Base-by-base conservation (phyloP, 2,888 invertebrate species). In the Tryphoninae sp. region DNA sequence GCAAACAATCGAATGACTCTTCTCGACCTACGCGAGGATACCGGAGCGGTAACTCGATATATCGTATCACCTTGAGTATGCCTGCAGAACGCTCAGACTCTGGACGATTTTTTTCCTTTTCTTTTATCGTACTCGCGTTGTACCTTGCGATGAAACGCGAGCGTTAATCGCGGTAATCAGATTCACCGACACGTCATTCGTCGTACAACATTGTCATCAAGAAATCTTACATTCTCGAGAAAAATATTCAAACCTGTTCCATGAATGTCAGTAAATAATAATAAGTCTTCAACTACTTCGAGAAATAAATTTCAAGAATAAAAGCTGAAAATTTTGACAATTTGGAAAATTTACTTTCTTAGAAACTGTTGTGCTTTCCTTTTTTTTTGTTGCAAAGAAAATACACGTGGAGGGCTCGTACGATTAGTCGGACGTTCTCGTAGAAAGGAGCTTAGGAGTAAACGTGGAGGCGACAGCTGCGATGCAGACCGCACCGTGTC, bases 381-480 rank as follows among this genome's bases (percentile, higher is more conserved):
- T 45, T 45, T 45, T 45, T 6, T 59, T 55, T 61, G 78, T 68
- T 62, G n/a, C 8, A 9, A n/a, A n/a, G 62, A 59, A 69, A 80
- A 82, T 76, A 74, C 69, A 69, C 13, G 45, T 13, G 9, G 13
- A 45, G 13, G 45, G 9, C 45, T 13, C 45, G 45, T 45, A 45
- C 11, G 45, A 33, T 69, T 64, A 79, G 45, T 42, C 19, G 64
- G 45, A 65, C 11, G 64, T 72, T 78, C 65, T 19, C 59, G 61
- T 73, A 64, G 64, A 61, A 75, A 73, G 71, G 33, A 61, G 69
- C 59, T 64, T 51, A 53, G 53, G 62, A 73, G 78, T 61, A 65
- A 81, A 83, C 78, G 78, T 64, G 80, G 78, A 68, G 84, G 81
- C 88, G 88, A 89, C 91, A 91, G 90, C 90, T 91, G 91, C 88